Percentiles rank a stretch among this genome's conserved stretches.
These are phyloP conservation scores for Chloroceryle inda DNA, from an alignment of 2,797 vertebrate genomes.

Conservation along the genomic window DNA sequence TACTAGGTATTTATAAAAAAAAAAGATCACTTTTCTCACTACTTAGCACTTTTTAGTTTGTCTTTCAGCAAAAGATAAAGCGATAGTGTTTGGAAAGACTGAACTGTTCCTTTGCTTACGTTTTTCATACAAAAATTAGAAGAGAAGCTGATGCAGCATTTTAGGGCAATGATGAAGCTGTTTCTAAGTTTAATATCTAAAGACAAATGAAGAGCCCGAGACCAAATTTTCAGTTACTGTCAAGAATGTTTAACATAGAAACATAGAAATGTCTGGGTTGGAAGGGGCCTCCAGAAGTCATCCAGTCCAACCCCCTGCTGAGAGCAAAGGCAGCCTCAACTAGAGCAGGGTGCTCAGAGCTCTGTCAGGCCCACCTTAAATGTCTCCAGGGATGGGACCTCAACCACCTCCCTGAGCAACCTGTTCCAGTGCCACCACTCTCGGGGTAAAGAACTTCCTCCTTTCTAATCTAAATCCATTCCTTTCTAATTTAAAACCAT, in stretches of 20 bases:
- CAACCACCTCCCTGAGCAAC: too few species aligned
- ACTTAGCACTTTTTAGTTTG: background rate
- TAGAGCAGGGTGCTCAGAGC: too few species aligned
- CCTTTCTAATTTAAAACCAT: too few species aligned
- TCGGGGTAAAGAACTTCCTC: too few species aligned
- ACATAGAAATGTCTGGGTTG: too few species aligned
- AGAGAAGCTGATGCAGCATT: background rate
- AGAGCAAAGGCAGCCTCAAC: too few species aligned
- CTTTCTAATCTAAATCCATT: too few species aligned
- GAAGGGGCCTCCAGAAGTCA: too few species aligned
- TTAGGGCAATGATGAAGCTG: background rate
- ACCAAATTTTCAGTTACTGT: background rate
- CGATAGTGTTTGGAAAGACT: background rate
- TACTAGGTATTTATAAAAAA: background rate
- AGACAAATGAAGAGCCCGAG: background rate
- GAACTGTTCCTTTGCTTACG: background rate
- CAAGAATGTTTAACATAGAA: background rate
- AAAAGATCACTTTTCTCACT: background rate
- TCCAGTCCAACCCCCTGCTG: too few species aligned
- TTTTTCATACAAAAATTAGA: background rate
- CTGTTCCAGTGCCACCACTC: too few species aligned
- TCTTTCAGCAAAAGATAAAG: background rate
- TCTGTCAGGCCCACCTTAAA: too few species aligned
- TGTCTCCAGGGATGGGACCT: too few species aligned
- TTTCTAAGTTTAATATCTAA: background rate